Base-by-base conservation (phyloP, 2,888 invertebrate species). In the Corbicula japonica region DNA sequence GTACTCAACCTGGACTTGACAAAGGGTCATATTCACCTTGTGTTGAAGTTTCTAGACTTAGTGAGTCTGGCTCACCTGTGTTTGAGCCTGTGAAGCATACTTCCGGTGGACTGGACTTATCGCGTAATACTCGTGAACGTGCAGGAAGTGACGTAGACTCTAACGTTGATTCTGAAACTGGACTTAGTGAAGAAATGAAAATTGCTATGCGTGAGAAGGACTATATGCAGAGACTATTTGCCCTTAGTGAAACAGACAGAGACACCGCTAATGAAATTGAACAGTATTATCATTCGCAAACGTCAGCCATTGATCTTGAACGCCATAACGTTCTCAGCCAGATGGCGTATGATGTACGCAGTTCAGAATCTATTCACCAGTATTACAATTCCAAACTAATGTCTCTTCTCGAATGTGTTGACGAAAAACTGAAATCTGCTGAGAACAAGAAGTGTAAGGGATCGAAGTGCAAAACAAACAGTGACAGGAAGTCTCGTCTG, bases 401-500 rank as follows among this genome's bases (percentile, higher is more conserved):
- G 15, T 62, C 80, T 30, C 60, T 84, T 15, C 48, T 84, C 1
- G 79, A 81, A 63, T 56, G 68, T 46, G 79, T 81, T 28, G 84
- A 79, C 52, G 60, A 74, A 30, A 84, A 77, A 69, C 68, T 84
- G 0, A 38, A 58, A 18, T 41, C 58, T 12, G 21, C 50, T n/a
- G 79, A 81, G 52, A 34, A 30, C 23, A 46, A 30, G 30, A 81
- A 79, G 44, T 61, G 50, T 23, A 32, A 34, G 26, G 44, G 34
- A n/a, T 34, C 38, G 44, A 69, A 71, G 26, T 46, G 68, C 28
- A 28, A 48, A 23, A 41, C 34, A 1, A 38, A 28, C 8, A 28
- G 65, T 35, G 62, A 68, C 10, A 77, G 83, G 66, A 85, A 84
- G 70, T 82, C 83, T 65, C 80, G 86, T 63, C 80, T 86, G 58